These are phyloP conservation scores for Drosophila bocki DNA, from an alignment of 1,140 invertebrate species.

Conservation along the genomic window DNA sequence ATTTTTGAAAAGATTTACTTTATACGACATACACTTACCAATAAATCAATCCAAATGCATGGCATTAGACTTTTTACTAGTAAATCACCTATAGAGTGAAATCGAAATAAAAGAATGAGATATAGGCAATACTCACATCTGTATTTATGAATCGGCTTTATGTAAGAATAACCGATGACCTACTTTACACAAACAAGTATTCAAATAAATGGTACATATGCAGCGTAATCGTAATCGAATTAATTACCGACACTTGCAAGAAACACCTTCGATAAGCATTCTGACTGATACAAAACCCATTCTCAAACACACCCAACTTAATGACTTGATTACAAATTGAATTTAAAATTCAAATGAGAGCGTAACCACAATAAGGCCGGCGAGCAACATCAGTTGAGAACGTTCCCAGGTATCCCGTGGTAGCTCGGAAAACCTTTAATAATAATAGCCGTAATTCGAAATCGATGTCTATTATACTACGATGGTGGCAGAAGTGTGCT, in stretches of 20 bases:
- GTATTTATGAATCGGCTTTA: neutral
- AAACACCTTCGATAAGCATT: conserved; percentile 25
- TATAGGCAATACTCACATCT: neutral
- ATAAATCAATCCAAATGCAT: conserved; percentile 7
- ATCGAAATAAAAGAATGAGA: neutral
- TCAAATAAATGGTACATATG: neutral
- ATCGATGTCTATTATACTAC: conserved; percentile 26
- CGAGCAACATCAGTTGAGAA: conserved; percentile 45
- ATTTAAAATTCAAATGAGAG: conserved; percentile 60
- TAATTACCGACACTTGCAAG: conserved; percentile 6
- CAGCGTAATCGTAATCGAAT: neutral
- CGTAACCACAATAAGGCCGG: conserved; percentile 19
- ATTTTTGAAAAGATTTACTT: neutral
- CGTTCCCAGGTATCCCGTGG: conserved; percentile 45
- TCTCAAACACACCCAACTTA: conserved; percentile 15
- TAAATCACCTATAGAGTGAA: neutral
- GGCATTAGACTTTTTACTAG: neutral
- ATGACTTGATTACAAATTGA: conserved; percentile 40
- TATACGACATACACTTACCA: neutral
- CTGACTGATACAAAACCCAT: conserved; percentile 1
- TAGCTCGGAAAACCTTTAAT: conserved; percentile 14
- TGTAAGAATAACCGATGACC: conserved; percentile 1
- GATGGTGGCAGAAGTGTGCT: conserved; percentile 10
- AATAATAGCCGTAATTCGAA: conserved; percentile 29
- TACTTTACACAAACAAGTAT: conserved; percentile 1